phyloP scores from a whole-genome alignment of 2,888 invertebrate genomes.

The Adelognathus sp. region DNA sequence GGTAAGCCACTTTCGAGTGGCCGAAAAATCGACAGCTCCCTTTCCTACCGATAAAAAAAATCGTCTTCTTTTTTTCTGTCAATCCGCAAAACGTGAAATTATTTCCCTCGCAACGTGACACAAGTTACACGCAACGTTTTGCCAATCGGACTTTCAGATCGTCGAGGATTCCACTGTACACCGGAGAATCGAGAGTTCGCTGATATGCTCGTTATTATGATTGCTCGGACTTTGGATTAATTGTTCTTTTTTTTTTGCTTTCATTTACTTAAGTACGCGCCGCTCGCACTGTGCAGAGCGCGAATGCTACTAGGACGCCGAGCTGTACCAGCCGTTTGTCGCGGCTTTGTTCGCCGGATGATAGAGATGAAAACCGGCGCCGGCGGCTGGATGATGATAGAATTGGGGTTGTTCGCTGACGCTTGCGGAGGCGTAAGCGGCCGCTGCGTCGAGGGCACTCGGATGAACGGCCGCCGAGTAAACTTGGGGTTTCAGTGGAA shows the following conservation, averaged over 20 bases:
- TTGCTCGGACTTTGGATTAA: constrained; percentile 69
- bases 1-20: too few species aligned
- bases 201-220: constrained; percentile 47
- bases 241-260: too few species aligned
- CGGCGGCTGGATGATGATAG: constrained; percentile 87
- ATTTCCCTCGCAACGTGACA: too few species aligned
- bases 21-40: too few species aligned
- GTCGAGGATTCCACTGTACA: too few species aligned
- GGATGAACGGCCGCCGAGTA: constrained; percentile 85
- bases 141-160: too few species aligned
- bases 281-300: constrained; percentile 51
- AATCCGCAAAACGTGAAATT: too few species aligned
- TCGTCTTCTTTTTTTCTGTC: too few species aligned
- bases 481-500: constrained; percentile 95
- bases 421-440: constrained; percentile 83
- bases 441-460: constrained; percentile 83
- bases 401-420: constrained; percentile 92
- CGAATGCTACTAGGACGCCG: constrained; percentile 86
- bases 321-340: constrained; percentile 90
- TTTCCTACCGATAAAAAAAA: too few species aligned
- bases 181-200: not conserved
- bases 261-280: constrained; percentile 77
- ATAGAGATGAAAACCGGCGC: constrained; percentile 94
- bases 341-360: constrained; percentile 88
- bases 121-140: too few species aligned